phyloP scores from a whole-genome alignment of 2,797 vertebrate genomes.

The Austrolebias charrua region DNA sequence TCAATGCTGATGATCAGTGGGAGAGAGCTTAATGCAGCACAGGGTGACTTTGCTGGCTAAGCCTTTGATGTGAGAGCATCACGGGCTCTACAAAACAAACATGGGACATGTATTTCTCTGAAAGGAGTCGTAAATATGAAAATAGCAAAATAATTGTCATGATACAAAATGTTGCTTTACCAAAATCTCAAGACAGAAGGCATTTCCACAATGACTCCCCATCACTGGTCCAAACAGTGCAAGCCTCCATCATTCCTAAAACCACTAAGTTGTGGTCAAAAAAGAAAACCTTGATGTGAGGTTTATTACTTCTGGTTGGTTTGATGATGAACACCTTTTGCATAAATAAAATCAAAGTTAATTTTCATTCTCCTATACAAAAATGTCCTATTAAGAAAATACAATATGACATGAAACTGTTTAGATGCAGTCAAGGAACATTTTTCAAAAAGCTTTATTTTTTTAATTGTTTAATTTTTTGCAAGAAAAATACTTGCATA shows the following conservation, averaged over 20 bases:
- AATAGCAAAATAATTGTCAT: slow-evolving; percentile 25
- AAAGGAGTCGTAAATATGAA: slow-evolving; percentile 24
- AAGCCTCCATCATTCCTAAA: background rate
- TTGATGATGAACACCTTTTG: background rate
- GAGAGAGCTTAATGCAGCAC: slow-evolving; percentile 60
- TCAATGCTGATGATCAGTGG: slow-evolving; percentile 67
- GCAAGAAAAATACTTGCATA: background rate
- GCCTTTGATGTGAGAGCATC: slow-evolving; percentile 74
- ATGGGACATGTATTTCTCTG: slow-evolving; percentile 26
- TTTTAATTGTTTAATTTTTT: no score
- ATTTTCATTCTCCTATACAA: background rate
- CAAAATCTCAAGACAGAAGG: slow-evolving; percentile 17
- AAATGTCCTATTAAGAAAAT: background rate
- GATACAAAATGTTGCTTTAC: slow-evolving; percentile 28
- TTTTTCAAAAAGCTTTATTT: no score
- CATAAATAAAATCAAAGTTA: background rate
- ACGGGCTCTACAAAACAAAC: slow-evolving; percentile 54
- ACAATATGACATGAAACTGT: background rate
- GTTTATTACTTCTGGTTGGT: background rate
- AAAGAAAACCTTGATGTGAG: background rate
- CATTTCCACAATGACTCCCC: slow-evolving; percentile 2
- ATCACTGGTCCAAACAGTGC: background rate
- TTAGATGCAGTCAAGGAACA: no score
- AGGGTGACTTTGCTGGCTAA: slow-evolving; percentile 56
- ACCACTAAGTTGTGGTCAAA: background rate